A percentile compares a stretch with the other conserved stretches of the same genome.
phyloP scores from a whole-genome alignment of 2,113 vertebrate genomes.

The Dasyurus viverrinus region DNA sequence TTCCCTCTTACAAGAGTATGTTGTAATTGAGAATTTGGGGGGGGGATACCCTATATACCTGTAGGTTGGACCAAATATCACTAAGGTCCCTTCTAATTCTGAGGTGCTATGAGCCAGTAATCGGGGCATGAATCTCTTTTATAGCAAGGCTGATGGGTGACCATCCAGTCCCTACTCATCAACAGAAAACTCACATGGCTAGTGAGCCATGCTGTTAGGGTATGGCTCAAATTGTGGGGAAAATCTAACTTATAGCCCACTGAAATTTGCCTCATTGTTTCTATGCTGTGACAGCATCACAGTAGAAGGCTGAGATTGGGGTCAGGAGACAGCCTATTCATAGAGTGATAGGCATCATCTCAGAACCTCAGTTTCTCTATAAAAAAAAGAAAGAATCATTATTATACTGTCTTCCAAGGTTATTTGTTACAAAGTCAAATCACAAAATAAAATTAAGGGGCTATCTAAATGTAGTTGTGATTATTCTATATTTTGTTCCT shows the following conservation, averaged over 20 bases:
- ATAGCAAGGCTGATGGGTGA: not conserved
- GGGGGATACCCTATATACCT: too few relatives aligned
- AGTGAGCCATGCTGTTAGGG: not conserved
- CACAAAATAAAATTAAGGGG: not conserved
- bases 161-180: not conserved
- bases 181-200: not conserved
- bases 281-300: not conserved
- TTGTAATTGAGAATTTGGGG: not conserved
- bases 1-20: not conserved
- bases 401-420: not conserved
- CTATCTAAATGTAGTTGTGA: not conserved
- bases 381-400: not conserved
- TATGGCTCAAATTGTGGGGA: not conserved
- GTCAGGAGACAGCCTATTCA: not conserved
- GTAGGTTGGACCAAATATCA: not conserved
- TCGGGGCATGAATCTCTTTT: not conserved
- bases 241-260: not conserved
- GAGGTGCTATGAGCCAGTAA: not conserved
- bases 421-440: not conserved
- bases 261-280: not conserved
- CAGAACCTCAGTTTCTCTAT: not conserved
- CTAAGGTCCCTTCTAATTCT: not conserved
- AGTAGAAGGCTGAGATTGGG: not conserved
- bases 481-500: not conserved
- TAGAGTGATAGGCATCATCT: not conserved